phyloP scores from a whole-genome alignment of 2,888 invertebrate species.

The Halictus ligatus region DNA sequence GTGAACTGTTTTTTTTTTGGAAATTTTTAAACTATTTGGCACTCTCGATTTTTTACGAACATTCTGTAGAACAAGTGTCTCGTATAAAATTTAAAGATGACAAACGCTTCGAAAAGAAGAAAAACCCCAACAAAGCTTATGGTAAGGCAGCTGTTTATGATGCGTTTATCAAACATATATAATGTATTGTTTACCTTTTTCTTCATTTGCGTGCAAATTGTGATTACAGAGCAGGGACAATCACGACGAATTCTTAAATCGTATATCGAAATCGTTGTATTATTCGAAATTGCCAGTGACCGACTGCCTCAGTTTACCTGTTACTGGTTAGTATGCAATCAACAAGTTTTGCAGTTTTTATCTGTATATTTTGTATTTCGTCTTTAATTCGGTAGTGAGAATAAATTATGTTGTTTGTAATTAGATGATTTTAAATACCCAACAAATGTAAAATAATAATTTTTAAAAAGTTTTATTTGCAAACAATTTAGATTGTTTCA shows the following conservation, averaged over 20 bases:
- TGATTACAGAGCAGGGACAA: constrained; percentile 87
- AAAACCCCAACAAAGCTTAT: constrained; percentile 86
- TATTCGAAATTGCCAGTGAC: constrained; percentile 92
- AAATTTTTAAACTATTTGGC: not conserved
- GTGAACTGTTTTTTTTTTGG: not conserved
- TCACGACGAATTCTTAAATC: constrained; percentile 91
- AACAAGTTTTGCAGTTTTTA: not conserved
- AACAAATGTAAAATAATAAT: not conserved
- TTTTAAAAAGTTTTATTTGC: not conserved
- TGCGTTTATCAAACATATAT: constrained; percentile 18
- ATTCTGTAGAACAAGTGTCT: not conserved
- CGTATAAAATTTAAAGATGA: constrained; percentile 81
- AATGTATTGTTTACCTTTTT: not conserved
- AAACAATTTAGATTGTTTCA: constrained; percentile 9
- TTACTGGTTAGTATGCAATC: constrained; percentile 88
- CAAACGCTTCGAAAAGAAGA: constrained; percentile 86
- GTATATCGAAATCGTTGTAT: constrained; percentile 95
- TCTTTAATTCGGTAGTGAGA: not conserved
- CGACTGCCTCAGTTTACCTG: constrained; percentile 90
- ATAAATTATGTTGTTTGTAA: not conserved
- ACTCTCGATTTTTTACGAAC: not conserved
- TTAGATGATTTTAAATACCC: not conserved
- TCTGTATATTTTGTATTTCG: not conserved
- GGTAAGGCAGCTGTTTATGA: constrained; percentile 80
- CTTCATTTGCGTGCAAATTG: not conserved